Base-by-base conservation (phyloP, 2,113 vertebrate genomes). In the Sinocyclocheilus grahami region DNA sequence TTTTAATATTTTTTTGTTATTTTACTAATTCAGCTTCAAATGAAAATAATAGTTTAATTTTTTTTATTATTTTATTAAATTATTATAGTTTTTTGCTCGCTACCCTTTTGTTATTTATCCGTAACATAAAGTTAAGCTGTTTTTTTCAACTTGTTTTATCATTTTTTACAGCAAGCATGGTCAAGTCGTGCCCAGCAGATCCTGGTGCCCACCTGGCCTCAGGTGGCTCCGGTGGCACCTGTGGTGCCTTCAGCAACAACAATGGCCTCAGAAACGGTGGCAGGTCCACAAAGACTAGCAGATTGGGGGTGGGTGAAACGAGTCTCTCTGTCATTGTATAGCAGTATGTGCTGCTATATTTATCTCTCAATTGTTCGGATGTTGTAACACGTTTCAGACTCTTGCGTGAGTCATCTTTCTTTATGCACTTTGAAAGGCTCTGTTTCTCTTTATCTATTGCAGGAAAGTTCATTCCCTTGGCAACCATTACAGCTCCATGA, bases 381-480 rank as follows among this genome's bases (percentile, higher is more conserved):
- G 22, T 76, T 63, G 30, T 72, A 60, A 37, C 78, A 20, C 13
- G 72, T 84, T 82, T 62, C 48, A 74, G 30, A 79, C 82, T 83
- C 13, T 78, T 86, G 87, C 9, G 3, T 53, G 89, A 81, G 85
- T 65, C 62, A 16, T n/a, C 11, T 65, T 76, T 76, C 27, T 60
- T 37, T 18, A 72, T 88, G 87, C 85, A 82, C 60, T 92, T 87
- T 90, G 63, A 76, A 76, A 48, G n/a, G 42, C 42, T 76, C 14
- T 51, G 74, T 27, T 90, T 85, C 76, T 62, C 37, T 37, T 16
- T 9, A 22, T 39, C 10, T 88, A 89, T 87, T 90, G 46, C 94
- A 99, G 98, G 94, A 99, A 99, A 94, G 93, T 99, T 90, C 96
- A 95, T 94, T 95, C 97, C 91, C 97, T 97, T 92, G 95, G 97